Percentiles rank a stretch among this genome's conserved stretches.
phyloP scores from a whole-genome alignment of 2,797 vertebrate genomes.

The Pygocentrus nattereri region DNA sequence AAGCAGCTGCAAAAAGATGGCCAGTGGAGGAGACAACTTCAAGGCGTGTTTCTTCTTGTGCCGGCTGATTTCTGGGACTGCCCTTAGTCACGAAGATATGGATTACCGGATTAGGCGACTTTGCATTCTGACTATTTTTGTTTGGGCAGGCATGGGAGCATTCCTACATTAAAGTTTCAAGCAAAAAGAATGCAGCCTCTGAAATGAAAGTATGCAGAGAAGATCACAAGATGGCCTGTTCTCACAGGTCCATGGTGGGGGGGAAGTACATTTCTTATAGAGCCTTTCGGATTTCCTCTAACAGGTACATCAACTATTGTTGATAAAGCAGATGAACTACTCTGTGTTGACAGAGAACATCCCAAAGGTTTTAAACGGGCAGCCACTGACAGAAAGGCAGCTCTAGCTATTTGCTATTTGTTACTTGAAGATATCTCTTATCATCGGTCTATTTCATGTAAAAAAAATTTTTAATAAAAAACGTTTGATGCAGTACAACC shows the following conservation, averaged over 20 bases:
- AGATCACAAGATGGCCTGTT: slow-evolving; percentile 16
- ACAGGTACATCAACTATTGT: neutral
- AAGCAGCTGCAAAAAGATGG: neutral
- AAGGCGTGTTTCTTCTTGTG: neutral
- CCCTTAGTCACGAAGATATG: neutral
- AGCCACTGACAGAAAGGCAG: neutral
- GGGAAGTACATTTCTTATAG: neutral
- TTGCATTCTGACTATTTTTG: slow-evolving; percentile 16
- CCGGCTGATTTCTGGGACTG: slow-evolving; percentile 14
- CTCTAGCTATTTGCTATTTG: neutral
- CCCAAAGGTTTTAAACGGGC: neutral
- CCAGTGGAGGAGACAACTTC: neutral
- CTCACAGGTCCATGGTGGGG: slow-evolving; percentile 16
- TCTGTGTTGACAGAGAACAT: slow-evolving; percentile 2
- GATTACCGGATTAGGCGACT: slow-evolving; percentile 18
- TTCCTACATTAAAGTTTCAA: slow-evolving; percentile 3
- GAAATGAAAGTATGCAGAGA: slow-evolving; percentile 9
- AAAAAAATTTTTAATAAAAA: no score
- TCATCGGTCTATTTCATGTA: no score
- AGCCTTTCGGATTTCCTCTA: neutral
- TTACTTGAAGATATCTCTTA: no score
- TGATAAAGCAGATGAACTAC: neutral
- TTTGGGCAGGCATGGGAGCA: slow-evolving; percentile 13
- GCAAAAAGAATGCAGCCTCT: neutral
- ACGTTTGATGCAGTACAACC: no score